phyloP scores from a whole-genome alignment of 2,888 invertebrate species.

The Drosophila nr. perissopoda region DNA sequence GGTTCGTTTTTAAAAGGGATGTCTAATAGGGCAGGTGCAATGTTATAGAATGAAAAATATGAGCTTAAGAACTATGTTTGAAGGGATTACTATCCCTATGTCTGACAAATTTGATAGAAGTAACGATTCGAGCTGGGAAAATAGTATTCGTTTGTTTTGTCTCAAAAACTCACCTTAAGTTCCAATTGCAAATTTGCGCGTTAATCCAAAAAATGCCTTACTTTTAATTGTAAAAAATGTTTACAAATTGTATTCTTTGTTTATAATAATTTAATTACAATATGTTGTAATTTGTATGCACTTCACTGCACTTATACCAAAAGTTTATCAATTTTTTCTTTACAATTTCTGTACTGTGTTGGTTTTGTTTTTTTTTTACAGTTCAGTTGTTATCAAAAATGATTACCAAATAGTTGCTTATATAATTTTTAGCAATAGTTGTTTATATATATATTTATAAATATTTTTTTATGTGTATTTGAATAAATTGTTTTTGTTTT shows the following conservation, averaged over 20 bases:
- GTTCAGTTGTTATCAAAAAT: slow-evolving; percentile 69
- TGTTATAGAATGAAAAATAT: not conserved
- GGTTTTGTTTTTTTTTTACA: slow-evolving; percentile 15
- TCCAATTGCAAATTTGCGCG: slow-evolving; percentile 71
- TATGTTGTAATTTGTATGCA: slow-evolving; percentile 21
- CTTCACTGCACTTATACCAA: slow-evolving; percentile 55
- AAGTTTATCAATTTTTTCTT: slow-evolving; percentile 32
- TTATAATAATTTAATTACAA: slow-evolving; percentile 33
- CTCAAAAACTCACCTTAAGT: slow-evolving; percentile 63
- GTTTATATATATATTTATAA: slow-evolving; percentile 40
- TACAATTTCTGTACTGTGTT: slow-evolving; percentile 26
- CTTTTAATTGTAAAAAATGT: slow-evolving; percentile 59
- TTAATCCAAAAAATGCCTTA: slow-evolving; percentile 69
- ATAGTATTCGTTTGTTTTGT: rapidly evolving
- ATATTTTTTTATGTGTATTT: slow-evolving; percentile 45
- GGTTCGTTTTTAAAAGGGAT: not conserved
- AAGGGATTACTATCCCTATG: not conserved
- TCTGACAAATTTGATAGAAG: not conserved
- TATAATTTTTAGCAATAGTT: slow-evolving; percentile 50
- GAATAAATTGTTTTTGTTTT: slow-evolving; percentile 44
- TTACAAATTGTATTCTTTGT: slow-evolving; percentile 48
- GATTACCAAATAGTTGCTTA: slow-evolving; percentile 68
- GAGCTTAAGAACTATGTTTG: not conserved
- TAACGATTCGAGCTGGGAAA: not conserved
- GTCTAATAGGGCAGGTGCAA: no score